Conservation (phyloP, 2,113 vertebrate species). For the Echinops telfairi region DNA sequence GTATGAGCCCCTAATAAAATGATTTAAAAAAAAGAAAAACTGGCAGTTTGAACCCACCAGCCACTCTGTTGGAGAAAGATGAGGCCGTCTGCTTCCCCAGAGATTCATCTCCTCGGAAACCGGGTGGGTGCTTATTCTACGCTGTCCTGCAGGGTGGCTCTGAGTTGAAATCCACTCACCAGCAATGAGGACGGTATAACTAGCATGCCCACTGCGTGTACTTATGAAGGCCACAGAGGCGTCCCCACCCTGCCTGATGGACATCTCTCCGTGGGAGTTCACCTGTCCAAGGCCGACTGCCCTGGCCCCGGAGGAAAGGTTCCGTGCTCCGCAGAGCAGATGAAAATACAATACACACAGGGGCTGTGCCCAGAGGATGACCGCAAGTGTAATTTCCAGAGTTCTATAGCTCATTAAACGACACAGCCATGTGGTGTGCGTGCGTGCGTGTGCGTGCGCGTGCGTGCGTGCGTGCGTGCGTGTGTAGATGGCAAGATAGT, state of each 20-base stretch:
- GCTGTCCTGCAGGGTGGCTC: background rate
- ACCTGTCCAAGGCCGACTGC: constrained; percentile 28
- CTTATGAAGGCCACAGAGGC: background rate
- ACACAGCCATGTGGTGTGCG: background rate
- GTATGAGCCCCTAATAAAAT: no score
- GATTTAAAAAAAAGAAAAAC: no score
- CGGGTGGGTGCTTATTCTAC: background rate
- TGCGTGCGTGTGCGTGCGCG: background rate
- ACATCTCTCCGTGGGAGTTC: background rate
- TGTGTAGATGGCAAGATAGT: background rate
- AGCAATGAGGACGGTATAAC: background rate
- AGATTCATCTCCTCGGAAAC: background rate
- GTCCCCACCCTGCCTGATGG: background rate
- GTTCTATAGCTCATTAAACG: constrained; percentile 31
- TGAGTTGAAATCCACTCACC: background rate
- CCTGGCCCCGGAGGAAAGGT: background rate
- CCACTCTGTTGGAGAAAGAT: background rate
- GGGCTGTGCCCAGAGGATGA: constrained; percentile 29
- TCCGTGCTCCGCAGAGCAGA: background rate
- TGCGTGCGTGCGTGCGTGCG: no score
- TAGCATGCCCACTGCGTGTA: background rate
- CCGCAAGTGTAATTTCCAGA: constrained; percentile 52
- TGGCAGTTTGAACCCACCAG: background rate
- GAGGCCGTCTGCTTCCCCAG: background rate
- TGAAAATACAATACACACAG: background rate